Conservation (phyloP, 1,140 invertebrate genomes). For the Trypoxylus dichotomus region DNA sequence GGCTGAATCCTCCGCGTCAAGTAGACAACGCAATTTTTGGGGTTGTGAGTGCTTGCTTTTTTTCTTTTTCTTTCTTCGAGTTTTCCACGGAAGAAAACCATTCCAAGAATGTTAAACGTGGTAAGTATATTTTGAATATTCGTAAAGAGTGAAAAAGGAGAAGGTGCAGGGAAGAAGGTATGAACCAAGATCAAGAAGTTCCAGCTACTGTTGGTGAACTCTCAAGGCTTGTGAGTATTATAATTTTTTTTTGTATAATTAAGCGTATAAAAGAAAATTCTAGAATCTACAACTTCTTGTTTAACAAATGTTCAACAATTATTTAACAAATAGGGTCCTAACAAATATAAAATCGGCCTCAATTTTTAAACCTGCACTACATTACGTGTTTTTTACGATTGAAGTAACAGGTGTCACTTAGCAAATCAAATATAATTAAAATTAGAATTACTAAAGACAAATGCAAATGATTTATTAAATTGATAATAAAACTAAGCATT, state of each 20-base stretch:
- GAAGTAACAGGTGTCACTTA: too few relatives aligned
- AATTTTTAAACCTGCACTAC: too few relatives aligned
- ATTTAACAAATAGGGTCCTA: too few relatives aligned
- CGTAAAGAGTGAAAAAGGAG: neutral
- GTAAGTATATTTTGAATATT: neutral
- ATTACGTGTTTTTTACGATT: too few relatives aligned
- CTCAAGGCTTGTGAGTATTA: slow-evolving; percentile 45
- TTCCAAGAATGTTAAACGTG: neutral
- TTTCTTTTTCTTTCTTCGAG: neutral
- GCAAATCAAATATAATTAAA: too few relatives aligned
- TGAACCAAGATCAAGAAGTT: slow-evolving; percentile 52
- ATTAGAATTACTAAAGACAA: too few relatives aligned
- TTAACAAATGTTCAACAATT: too few relatives aligned
- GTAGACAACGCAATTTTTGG: neutral
- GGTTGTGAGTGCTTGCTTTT: neutral
- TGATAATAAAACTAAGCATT: too few relatives aligned
- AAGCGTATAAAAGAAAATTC: too few relatives aligned
- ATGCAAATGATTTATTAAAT: too few relatives aligned
- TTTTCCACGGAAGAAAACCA: neutral
- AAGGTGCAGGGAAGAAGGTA: slow-evolving; percentile 33
- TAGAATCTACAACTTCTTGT: too few relatives aligned
- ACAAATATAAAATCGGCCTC: too few relatives aligned
- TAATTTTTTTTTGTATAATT: neutral
- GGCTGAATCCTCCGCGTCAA: neutral
- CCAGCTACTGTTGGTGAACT: slow-evolving; percentile 44